Conservation (phyloP, 1,140 invertebrate species). For the Procambarus clarkii region DNA sequence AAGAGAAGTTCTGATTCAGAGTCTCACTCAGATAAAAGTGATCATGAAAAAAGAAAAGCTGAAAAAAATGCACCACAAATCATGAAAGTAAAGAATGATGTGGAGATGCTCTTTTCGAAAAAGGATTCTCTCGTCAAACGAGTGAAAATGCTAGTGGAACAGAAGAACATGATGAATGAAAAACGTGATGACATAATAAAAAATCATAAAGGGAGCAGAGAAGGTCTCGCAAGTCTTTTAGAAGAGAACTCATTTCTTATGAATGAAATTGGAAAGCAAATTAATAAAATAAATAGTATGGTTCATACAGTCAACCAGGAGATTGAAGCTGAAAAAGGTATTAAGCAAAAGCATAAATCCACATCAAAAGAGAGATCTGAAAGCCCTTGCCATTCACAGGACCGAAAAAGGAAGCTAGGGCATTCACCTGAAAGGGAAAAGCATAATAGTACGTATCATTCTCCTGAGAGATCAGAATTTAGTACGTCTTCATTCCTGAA, state of each 20-base stretch:
- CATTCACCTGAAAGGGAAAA: conserved; percentile 38
- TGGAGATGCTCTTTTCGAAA: conserved; percentile 21
- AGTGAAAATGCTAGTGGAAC: conserved; percentile 29
- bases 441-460: background rate
- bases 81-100: conserved; percentile 7
- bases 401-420: background rate
- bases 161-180: conserved; percentile 26
- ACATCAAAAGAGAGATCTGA: conserved; percentile 26
- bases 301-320: conserved; percentile 29
- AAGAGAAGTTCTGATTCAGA: conserved; percentile 23
- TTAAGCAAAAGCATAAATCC: conserved; percentile 13
- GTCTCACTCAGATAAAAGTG: conserved; percentile 10
- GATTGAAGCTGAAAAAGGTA: conserved; percentile 11
- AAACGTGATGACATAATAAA: conserved; percentile 14
- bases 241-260: conserved; percentile 36
- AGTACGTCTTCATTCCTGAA: background rate
- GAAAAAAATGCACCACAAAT: conserved; percentile 28
- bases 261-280: conserved; percentile 38
- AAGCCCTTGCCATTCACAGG: conserved; percentile 20
- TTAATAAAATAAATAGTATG: conserved; percentile 33
- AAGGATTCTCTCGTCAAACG: conserved; percentile 22
- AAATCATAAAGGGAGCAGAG: conserved; percentile 30
- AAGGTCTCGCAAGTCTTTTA: conserved; percentile 24
- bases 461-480: background rate
- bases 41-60: conserved; percentile 11